phyloP scores from a whole-genome alignment of 2,888 invertebrate species.

The Boloria selene region DNA sequence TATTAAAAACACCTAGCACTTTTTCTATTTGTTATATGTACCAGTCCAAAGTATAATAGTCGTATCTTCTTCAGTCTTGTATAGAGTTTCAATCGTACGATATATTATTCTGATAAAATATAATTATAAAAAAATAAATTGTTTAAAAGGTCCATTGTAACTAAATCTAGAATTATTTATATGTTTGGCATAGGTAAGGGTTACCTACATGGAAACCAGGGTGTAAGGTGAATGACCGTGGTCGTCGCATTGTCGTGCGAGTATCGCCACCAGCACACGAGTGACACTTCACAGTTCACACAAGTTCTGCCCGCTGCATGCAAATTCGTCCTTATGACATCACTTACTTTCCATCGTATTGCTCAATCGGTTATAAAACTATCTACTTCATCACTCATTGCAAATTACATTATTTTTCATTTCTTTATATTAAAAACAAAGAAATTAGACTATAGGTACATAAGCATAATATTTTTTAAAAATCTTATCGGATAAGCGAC shows the following conservation, averaged over 20 bases:
- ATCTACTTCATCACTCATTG: constrained; percentile 1
- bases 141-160: not conserved
- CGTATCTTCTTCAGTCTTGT: too few species aligned
- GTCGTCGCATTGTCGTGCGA: constrained; percentile 50
- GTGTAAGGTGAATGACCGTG: constrained; percentile 62
- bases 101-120: too few species aligned
- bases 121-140: too few species aligned
- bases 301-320: constrained; percentile 35
- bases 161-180: constrained; percentile 23
- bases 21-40: not conserved
- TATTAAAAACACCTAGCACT: constrained; percentile 10
- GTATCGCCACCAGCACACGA: constrained; percentile 43
- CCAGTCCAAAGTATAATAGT: too few species aligned
- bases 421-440: too few species aligned
- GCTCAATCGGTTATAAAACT: constrained; percentile 31
- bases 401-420: not conserved
- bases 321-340: constrained; percentile 40
- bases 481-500: constrained; percentile 1
- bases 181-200: constrained; percentile 29
- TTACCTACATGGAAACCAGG: constrained; percentile 36
- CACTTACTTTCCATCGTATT: constrained; percentile 38
- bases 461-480: not conserved
- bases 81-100: too few species aligned
- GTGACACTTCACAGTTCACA: constrained; percentile 40
- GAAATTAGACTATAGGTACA: not conserved